Percentiles rank a stretch among this genome's conserved stretches.
These are phyloP conservation scores for Pachypeltis micranthus DNA, from an alignment of 1,140 invertebrate species.

Conservation along the genomic window DNA sequence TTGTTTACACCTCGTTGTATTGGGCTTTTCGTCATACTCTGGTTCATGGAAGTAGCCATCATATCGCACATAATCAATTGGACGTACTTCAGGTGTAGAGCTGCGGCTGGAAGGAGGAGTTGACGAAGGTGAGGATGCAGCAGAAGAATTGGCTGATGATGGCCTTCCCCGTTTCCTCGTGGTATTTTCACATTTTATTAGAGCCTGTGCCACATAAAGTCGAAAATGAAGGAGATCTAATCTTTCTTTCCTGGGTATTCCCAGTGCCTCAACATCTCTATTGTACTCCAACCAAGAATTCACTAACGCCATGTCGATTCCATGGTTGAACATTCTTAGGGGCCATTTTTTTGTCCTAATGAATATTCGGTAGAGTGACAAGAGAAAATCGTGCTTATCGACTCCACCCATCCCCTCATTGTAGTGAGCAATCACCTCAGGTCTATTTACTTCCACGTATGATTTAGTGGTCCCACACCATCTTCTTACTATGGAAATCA, in stretches of 20 bases:
- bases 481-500: slow-evolving; percentile 31
- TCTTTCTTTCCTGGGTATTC: neutral
- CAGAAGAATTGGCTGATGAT: too few relatives aligned
- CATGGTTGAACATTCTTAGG: neutral
- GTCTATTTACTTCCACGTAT: too few relatives aligned
- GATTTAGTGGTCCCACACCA: slow-evolving; percentile 26
- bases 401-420: slow-evolving; percentile 33
- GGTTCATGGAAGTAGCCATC: too few relatives aligned
- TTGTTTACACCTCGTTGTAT: too few relatives aligned
- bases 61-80: too few relatives aligned
- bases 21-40: too few relatives aligned
- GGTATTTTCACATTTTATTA: too few relatives aligned
- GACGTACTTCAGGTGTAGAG: too few relatives aligned
- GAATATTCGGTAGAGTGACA: neutral
- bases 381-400: slow-evolving; percentile 20
- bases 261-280: neutral
- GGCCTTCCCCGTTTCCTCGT: too few relatives aligned
- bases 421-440: slow-evolving; percentile 1
- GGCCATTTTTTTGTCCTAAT: neutral
- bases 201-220: too few relatives aligned
- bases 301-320: neutral
- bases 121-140: too few relatives aligned
- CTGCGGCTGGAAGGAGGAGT: too few relatives aligned
- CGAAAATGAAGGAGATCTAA: neutral
- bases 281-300: neutral